Percentiles rank a stretch among this genome's conserved stretches.
These are phyloP conservation scores for Xerus inauris DNA, from an alignment of 2,113 vertebrate genomes.

Conservation along the genomic window DNA sequence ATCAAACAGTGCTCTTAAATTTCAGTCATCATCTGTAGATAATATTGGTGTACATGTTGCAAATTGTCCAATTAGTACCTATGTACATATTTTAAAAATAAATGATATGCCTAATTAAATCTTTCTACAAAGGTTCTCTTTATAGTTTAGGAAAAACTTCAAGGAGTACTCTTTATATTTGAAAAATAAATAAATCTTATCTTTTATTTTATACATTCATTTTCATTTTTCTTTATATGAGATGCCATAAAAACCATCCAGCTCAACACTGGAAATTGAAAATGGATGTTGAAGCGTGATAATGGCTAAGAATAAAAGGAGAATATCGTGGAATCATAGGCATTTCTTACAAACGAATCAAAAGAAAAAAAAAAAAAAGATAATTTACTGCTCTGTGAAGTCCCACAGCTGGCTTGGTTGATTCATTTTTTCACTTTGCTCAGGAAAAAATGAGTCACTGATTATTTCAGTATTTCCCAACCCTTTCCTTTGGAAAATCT, in stretches of 20 bases:
- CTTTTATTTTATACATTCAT: constrained; percentile 50
- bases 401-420: neutral
- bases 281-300: constrained; percentile 41
- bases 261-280: constrained; percentile 66
- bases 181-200: constrained; percentile 51
- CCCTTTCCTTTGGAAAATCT: neutral
- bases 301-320: constrained; percentile 48
- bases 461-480: neutral
- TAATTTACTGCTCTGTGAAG: constrained; percentile 43
- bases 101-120: constrained; percentile 52
- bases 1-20: constrained; percentile 52
- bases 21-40: constrained; percentile 40
- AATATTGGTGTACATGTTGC: constrained; percentile 49
- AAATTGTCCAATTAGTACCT: constrained; percentile 38
- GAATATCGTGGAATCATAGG: constrained; percentile 29
- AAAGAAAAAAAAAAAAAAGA: neutral
- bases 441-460: neutral
- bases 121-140: constrained; percentile 41
- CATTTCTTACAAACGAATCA: constrained; percentile 51
- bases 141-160: constrained; percentile 12
- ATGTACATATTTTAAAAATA: constrained; percentile 48
- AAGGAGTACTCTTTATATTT: neutral
- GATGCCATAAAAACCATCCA: constrained; percentile 65
- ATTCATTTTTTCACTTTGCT: constrained; percentile 27
- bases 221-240: constrained; percentile 58